Base-by-base conservation (phyloP, 2,797 vertebrate genomes). In the Labroides dimidiatus region DNA sequence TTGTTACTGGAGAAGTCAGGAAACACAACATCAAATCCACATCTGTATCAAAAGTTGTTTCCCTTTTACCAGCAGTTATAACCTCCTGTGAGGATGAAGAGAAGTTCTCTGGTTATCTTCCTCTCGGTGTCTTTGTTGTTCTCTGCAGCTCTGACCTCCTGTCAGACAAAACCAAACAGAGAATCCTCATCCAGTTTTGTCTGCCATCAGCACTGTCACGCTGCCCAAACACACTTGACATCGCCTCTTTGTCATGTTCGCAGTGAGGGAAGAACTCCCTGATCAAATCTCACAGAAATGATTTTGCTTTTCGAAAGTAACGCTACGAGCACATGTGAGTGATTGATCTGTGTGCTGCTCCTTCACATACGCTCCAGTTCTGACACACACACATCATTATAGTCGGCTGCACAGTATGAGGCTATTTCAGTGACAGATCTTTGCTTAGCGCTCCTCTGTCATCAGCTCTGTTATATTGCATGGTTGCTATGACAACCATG, bases 381-480 rank as follows among this genome's bases (percentile, higher is more conserved):
- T 33, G 30, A 64, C 51, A 53, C 53, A 42, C n/a, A 56, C 53
- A 72, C 82, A 84, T 77, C 81, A 76, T 81, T 82, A 89, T 63
- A 73, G 65, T 69, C 48, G 61, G 76, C 80, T 69, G 69, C 71
- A 50, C 72, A 61, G 45, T 72, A 77, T 66, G 77, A 77, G 76
- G 77, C 84, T 75, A 85, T 93, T 93, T 89, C 84, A 77, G 83
- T 91, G 92, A 93, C 91, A 91, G 89, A 92, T 92, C 84, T 93
- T 77, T 36, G 77, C 89, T 86, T 87, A 84, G 87, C 27, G 48
- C 84, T 81, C 80, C 77, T 92, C 95, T 96, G 95, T 96, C 94
- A 95, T 92, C 87, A 90, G 91, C 78, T 23, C 93, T 92, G 95
- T 96, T 95, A 96, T 96, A 95, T 93, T 89, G 94, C 91, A 78